A percentile compares a stretch with the other conserved stretches of the same genome.
phyloP scores from a whole-genome alignment of 1,140 invertebrate species.

The Drosophila nikananu region DNA sequence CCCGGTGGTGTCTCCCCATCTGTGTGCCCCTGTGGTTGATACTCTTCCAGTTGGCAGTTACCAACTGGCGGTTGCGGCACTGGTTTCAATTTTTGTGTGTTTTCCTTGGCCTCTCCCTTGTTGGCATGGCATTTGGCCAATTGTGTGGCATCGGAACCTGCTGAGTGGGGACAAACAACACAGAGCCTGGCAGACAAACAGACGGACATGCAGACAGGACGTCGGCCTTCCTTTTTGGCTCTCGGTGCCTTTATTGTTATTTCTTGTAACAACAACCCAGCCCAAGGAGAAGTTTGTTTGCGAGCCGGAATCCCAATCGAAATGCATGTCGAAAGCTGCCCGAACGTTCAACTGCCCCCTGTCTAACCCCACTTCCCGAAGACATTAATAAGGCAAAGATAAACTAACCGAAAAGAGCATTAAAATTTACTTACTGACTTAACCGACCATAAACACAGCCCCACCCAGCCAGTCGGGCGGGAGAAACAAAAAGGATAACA shows the following conservation, averaged over 20 bases:
- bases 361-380: slow-evolving; percentile 25
- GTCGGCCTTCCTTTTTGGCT: slow-evolving; percentile 29
- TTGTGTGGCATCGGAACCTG: slow-evolving; percentile 51
- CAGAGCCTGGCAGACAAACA: slow-evolving; percentile 10
- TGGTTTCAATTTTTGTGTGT: slow-evolving; percentile 60
- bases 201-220: slow-evolving; percentile 13
- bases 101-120: slow-evolving; percentile 41
- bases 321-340: slow-evolving; percentile 47
- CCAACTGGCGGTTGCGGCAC: slow-evolving; percentile 57
- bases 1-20: slow-evolving; percentile 5
- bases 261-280: slow-evolving; percentile 22
- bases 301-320: slow-evolving; percentile 19
- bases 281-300: slow-evolving; percentile 34
- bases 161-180: slow-evolving; percentile 49
- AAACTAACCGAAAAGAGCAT: slow-evolving; percentile 56
- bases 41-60: slow-evolving; percentile 48
- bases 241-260: slow-evolving; percentile 45
- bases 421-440: slow-evolving; percentile 65
- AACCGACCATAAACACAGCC: slow-evolving; percentile 60
- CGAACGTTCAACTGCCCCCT: not conserved
- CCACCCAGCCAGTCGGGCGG: slow-evolving; percentile 7
- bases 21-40: slow-evolving; percentile 43
- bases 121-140: slow-evolving; percentile 60
- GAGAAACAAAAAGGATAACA: slow-evolving; percentile 36
- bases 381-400: slow-evolving; percentile 48